Conservation (phyloP, 2,113 vertebrate genomes). For the Jaculus jaculus region DNA sequence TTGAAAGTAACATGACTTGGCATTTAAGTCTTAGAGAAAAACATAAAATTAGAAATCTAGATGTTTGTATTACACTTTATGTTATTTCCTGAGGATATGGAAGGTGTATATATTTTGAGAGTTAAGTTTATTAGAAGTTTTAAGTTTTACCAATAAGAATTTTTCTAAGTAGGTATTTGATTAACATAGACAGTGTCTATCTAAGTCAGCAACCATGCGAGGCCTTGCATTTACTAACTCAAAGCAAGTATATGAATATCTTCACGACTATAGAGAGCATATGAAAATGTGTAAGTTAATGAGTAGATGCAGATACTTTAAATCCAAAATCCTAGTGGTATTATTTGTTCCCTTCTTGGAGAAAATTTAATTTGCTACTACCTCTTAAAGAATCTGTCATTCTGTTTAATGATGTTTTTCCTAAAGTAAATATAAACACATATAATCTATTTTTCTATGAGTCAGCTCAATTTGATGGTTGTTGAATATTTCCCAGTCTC, state of each 20-base stretch:
- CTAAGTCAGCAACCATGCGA: not conserved
- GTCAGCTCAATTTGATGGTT: not conserved
- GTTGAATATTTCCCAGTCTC: not conserved
- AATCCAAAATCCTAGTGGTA: not conserved
- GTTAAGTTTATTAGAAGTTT: slow-evolving; percentile 29
- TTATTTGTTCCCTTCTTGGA: not conserved
- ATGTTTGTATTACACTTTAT: not conserved
- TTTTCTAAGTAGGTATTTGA: not conserved
- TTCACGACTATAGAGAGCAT: not conserved
- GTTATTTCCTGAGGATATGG: not conserved
- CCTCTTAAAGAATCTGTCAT: slow-evolving; percentile 5
- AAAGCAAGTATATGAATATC: slow-evolving; percentile 1
- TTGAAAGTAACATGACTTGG: not conserved
- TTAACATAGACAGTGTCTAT: not conserved
- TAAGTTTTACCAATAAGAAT: not conserved
- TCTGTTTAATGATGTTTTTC: slow-evolving; percentile 5
- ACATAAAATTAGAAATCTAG: not conserved
- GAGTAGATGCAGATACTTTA: not conserved
- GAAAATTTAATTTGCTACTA: slow-evolving; percentile 25
- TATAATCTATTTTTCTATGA: not conserved
- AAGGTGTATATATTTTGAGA: not conserved
- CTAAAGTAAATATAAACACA: not conserved
- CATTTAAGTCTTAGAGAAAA: not conserved
- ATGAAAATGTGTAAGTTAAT: not conserved
- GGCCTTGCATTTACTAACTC: not conserved